phyloP scores from a whole-genome alignment of 2,113 vertebrate genomes.

The Menidia beryllina region DNA sequence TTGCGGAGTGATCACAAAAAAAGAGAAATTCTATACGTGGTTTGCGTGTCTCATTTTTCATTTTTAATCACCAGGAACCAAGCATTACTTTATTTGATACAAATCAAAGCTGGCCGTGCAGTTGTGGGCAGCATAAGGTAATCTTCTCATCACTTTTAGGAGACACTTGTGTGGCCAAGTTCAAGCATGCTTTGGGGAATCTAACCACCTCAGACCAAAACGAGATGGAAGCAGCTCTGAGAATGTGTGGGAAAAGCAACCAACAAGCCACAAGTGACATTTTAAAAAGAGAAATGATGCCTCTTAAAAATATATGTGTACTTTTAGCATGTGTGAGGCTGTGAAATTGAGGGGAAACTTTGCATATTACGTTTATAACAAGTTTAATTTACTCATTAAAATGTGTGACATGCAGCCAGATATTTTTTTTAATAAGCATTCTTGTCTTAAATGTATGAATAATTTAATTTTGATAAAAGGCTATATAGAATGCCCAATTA shows the following conservation, averaged over 20 bases:
- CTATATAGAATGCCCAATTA: too few relatives aligned
- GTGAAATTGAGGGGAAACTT: neutral
- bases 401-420: neutral
- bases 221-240: conserved; percentile 35
- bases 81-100: conserved; percentile 16
- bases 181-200: conserved; percentile 29
- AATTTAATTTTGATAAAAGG: too few relatives aligned
- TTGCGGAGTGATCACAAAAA: conserved; percentile 21
- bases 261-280: conserved; percentile 29
- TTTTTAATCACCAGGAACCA: conserved; percentile 26
- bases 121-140: conserved; percentile 21
- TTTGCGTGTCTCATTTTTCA: conserved; percentile 1
- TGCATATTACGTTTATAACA: neutral
- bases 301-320: conserved; percentile 21
- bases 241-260: conserved; percentile 52
- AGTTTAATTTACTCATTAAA: neutral
- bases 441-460: too few relatives aligned
- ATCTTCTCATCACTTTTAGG: conserved; percentile 50
- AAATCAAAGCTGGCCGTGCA: conserved; percentile 37
- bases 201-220: conserved; percentile 47
- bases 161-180: conserved; percentile 44
- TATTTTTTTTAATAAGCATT: neutral
- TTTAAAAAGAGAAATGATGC: conserved; percentile 13
- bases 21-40: conserved; percentile 4
- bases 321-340: neutral